Evolutionary conservation across 2,797 vertebrate genomes (phyloP), one percentile per base, ranked within the genome.

Genomic region (Oceanodroma leucorhoa): DNA sequence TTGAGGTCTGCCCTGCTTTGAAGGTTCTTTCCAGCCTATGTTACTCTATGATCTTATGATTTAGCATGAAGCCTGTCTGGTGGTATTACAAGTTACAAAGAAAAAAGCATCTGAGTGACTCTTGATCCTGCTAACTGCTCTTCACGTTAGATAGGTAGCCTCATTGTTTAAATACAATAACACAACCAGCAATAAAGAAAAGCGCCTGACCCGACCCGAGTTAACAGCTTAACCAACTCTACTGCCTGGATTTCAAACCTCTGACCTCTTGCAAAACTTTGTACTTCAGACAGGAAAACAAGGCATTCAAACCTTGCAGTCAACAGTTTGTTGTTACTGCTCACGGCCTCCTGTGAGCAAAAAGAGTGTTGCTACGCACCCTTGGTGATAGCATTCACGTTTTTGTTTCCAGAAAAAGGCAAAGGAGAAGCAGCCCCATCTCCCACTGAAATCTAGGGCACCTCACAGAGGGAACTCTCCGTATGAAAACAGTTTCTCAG

Each of bases 141-240:
- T 19, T 60, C 19, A 6, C 5, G 6, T 62, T 14, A 46, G 34
- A 45, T 6, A 2, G 23, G 32, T 11, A 67, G 41, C 16, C 8
- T 10, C 2, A 0, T 3, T 10, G 7, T 9, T 36, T 7, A 7
- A 43, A 12, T 8, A 17, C 15, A 23, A 8, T 8, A 54, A 21
- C 15, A 58, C 2, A 58, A n/a, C 9, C 21, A 41, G 38, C 14
- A 13, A 40, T 15, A 29, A 64, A 27, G 14, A 50, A 61, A 77
- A 38, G 15, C 2, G 1, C 10, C 23, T 53, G 40, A 62, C 36
- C 46, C 0, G 6, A 36, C 12, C 51, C 0, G 0, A 29, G 38
- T 29, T 45, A 87, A 67, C 57, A 80, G 64, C 34, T 64, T 45
- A 88, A 82, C 40, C 66, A 40, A 23, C 36, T 40, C 10, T 43